Evolutionary conservation across 2,888 invertebrate species (phyloP).

Genomic region (Plebejus argus): DNA sequence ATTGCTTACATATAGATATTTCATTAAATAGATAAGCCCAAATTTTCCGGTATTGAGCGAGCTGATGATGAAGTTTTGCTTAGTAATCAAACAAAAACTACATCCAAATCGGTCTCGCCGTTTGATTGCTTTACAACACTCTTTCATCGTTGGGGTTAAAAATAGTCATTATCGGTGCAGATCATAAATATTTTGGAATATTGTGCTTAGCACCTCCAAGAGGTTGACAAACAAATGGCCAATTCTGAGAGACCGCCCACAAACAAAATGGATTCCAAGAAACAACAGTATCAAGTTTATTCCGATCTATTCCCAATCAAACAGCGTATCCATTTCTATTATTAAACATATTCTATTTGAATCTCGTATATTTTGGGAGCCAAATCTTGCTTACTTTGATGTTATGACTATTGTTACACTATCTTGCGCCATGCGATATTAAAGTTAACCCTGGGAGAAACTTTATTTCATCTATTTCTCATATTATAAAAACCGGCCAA

Average conservation of each 20-base stretch:
- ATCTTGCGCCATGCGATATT: no score
- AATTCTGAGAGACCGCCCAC: background rate
- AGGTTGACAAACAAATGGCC: constrained; percentile 3
- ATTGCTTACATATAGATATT: no score
- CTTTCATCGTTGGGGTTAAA: background rate
- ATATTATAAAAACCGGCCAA: background rate
- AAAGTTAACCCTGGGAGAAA: background rate
- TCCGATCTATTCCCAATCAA: background rate
- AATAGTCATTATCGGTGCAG: background rate
- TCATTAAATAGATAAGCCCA: no score
- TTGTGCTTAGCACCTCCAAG: background rate
- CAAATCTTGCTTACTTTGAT: background rate
- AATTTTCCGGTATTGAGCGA: no score
- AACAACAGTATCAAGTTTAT: background rate
- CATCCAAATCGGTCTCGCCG: no score
- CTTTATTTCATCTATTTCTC: background rate
- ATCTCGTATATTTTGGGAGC: background rate
- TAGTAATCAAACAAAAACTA: no score
- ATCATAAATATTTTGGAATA: constrained; percentile 1
- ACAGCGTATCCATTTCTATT: background rate
- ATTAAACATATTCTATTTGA: background rate
- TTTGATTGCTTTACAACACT: no score
- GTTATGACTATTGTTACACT: background rate
- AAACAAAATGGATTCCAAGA: background rate
- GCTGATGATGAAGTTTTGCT: no score